Evolutionary conservation across 1,140 invertebrate species (phyloP).

Genomic region (Drosophila lini): DNA sequence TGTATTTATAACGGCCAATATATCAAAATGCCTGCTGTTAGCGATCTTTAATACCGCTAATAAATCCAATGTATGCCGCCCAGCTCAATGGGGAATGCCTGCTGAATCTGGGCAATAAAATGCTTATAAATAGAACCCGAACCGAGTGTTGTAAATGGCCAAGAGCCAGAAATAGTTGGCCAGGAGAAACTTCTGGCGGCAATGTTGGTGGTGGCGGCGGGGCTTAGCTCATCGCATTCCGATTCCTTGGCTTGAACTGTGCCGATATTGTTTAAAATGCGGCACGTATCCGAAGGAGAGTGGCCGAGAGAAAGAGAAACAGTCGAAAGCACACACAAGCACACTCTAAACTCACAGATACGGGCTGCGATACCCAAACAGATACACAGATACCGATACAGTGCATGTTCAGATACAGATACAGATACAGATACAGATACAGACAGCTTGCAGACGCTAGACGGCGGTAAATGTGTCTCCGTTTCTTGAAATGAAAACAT

Average conservation of each 20-base stretch:
- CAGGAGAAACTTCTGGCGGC: constrained; percentile 50
- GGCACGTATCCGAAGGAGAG: constrained; percentile 69
- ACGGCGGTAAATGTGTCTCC: constrained; percentile 68
- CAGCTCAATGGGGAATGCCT: constrained; percentile 12
- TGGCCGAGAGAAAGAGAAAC: constrained; percentile 59
- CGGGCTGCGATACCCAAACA: constrained; percentile 9
- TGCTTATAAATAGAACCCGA: constrained; percentile 58
- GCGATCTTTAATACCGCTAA: constrained; percentile 31
- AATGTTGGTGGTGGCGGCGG: not conserved
- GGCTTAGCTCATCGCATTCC: constrained; percentile 53
- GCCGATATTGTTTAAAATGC: constrained; percentile 74
- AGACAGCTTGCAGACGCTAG: constrained; percentile 70
- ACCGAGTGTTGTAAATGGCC: constrained; percentile 34
- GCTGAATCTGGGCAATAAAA: constrained; percentile 52
- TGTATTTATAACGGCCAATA: constrained; percentile 13
- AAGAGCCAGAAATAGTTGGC: constrained; percentile 52
- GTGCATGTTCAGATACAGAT: constrained; percentile 12
- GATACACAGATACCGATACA: constrained; percentile 18
- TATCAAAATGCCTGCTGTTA: constrained; percentile 23
- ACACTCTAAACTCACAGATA: not conserved
- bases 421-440: constrained; percentile 37
- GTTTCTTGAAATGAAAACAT: constrained; percentile 77
- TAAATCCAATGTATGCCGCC: constrained; percentile 36
- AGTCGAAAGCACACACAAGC: constrained; percentile 10
- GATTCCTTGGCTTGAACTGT: constrained; percentile 47